Conservation (phyloP, 2,113 vertebrate species). For the Litocranius walleri region DNA sequence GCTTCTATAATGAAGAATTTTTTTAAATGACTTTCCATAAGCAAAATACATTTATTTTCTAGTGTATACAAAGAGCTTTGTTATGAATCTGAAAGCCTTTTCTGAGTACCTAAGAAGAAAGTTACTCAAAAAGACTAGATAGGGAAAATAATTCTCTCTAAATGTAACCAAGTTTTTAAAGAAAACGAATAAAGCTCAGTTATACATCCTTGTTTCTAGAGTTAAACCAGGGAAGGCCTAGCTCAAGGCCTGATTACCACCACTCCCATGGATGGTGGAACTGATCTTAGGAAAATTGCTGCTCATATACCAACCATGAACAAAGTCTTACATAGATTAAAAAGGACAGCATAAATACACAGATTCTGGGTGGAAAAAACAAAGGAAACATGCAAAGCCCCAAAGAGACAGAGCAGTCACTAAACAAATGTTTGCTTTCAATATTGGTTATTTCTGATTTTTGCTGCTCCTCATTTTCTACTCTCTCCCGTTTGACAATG, state of each 20-base stretch:
- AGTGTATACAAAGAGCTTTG: background rate
- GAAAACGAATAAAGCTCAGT: background rate
- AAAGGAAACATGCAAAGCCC: background rate
- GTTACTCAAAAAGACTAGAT: background rate
- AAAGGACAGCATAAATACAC: background rate
- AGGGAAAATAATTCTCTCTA: background rate
- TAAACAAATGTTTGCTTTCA: background rate
- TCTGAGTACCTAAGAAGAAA: background rate
- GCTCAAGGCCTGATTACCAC: background rate
- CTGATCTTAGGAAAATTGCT: background rate
- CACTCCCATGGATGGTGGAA: background rate
- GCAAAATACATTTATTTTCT: slow-evolving; percentile 2
- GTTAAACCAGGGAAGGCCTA: background rate
- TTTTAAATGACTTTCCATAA: slow-evolving; percentile 31
- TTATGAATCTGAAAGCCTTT: background rate
- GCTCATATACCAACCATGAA: background rate
- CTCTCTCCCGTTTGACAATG: background rate
- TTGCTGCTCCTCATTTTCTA: background rate
- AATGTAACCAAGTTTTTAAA: background rate
- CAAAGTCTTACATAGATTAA: background rate
- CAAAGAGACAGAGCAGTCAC: background rate
- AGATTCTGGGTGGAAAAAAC: background rate
- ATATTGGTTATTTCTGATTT: background rate
- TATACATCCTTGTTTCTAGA: background rate
- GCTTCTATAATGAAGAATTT: background rate